Conservation (phyloP, 2,888 invertebrate species). For the Apantesis nais region DNA sequence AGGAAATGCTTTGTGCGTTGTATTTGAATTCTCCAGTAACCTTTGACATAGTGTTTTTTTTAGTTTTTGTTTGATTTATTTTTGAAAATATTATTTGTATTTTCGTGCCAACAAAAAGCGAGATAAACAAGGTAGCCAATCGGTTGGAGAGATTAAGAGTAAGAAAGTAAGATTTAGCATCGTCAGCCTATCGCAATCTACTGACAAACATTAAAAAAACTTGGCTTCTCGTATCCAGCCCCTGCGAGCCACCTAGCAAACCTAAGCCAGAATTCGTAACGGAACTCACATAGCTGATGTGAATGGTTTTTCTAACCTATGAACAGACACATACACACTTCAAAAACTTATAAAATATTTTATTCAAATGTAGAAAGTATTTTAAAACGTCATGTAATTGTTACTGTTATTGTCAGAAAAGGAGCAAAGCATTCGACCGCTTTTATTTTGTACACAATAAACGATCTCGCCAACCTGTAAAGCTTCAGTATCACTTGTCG, state of each 20-base stretch:
- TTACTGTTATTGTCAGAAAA: not conserved
- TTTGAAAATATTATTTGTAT: too few relatives aligned
- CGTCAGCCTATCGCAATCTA: too few relatives aligned
- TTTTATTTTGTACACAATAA: slow-evolving; percentile 24
- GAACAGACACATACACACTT: not conserved
- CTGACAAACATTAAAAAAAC: too few relatives aligned
- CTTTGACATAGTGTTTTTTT: not conserved
- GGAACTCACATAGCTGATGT: too few relatives aligned
- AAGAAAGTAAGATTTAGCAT: too few relatives aligned
- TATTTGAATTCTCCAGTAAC: not conserved
- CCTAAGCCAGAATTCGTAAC: too few relatives aligned
- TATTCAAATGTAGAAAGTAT: not conserved
- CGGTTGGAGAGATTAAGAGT: too few relatives aligned
- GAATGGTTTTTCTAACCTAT: too few relatives aligned
- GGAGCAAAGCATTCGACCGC: not conserved
- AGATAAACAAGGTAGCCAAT: too few relatives aligned
- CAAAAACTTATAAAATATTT: not conserved
- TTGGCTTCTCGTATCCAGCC: too few relatives aligned
- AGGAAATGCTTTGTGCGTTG: not conserved
- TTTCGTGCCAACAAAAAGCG: too few relatives aligned
- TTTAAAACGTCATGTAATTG: not conserved
- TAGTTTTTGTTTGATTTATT: not conserved
- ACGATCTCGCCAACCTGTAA: slow-evolving; percentile 16
- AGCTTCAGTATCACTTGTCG: slow-evolving; percentile 21
- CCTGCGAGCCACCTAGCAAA: too few relatives aligned